Percentiles rank a stretch among this genome's conserved stretches.
Evolutionary conservation across 2,113 vertebrate species (phyloP).

Genomic region (Elgaria multicarinata): DNA sequence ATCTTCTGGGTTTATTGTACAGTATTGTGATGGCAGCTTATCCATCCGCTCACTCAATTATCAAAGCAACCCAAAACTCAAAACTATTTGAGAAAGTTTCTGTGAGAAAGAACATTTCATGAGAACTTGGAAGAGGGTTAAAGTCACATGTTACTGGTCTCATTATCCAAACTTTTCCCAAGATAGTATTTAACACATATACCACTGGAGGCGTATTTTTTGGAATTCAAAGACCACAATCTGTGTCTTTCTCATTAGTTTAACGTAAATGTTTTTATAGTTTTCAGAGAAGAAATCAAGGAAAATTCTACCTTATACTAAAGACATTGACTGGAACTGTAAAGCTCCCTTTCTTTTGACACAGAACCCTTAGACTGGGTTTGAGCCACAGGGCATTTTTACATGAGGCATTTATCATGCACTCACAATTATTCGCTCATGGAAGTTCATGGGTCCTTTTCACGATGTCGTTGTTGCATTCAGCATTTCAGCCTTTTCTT

Average conservation of each 20-base stretch:
- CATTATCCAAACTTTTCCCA: not conserved
- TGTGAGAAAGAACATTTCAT: constrained; percentile 3
- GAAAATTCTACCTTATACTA: not conserved
- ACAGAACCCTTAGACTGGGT: not conserved
- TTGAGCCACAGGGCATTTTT: too few relatives aligned
- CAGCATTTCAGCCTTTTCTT: too few relatives aligned
- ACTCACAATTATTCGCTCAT: too few relatives aligned
- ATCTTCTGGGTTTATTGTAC: constrained; percentile 39
- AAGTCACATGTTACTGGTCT: not conserved
- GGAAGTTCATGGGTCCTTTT: too few relatives aligned
- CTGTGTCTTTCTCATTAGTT: not conserved
- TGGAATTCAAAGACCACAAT: not conserved
- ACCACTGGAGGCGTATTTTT: not conserved
- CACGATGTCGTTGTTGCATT: too few relatives aligned
- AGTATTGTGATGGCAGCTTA: constrained; percentile 48
- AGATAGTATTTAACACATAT: not conserved
- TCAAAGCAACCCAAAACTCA: constrained; percentile 56
- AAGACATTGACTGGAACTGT: not conserved
- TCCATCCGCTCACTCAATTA: constrained; percentile 20
- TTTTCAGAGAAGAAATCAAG: not conserved
- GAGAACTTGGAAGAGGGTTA: not conserved
- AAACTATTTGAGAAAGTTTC: constrained; percentile 43
- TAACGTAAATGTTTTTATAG: not conserved
- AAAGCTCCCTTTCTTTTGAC: not conserved
- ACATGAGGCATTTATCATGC: too few relatives aligned